These are phyloP conservation scores for Psittacula derbiana DNA, from an alignment of 2,797 vertebrate genomes.

Conservation along the genomic window DNA sequence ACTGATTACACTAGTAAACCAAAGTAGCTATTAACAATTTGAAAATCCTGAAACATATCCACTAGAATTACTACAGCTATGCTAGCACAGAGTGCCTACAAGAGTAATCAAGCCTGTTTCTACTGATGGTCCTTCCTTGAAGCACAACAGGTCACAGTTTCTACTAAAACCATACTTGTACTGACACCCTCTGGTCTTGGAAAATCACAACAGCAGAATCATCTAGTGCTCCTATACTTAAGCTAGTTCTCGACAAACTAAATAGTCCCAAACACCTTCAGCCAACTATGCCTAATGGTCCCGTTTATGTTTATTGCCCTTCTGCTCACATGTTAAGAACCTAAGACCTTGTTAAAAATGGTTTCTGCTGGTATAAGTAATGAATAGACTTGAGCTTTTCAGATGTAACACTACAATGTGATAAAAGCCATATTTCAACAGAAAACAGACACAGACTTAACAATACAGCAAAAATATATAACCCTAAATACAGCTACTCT, in stretches of 20 bases:
- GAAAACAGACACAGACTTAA: not conserved
- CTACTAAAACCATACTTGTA: not conserved
- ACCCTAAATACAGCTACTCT: not conserved
- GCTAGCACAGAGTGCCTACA: not conserved
- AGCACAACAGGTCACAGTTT: not conserved
- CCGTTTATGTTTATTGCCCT: not conserved
- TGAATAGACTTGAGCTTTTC: not conserved
- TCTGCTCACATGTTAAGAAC: not conserved
- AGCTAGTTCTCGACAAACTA: not conserved
- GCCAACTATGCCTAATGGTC: not conserved
- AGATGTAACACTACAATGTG: not conserved
- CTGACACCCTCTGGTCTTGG: conserved; percentile 27
- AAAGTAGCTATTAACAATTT: not conserved
- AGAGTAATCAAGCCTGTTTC: not conserved
- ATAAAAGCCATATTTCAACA: not conserved
- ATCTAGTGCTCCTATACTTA: not conserved
- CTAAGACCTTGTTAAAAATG: not conserved
- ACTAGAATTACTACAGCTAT: not conserved
- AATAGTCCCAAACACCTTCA: not conserved
- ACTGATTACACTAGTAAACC: not conserved
- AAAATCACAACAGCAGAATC: not conserved
- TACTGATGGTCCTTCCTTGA: not conserved
- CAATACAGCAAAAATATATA: not conserved
- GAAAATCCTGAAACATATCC: not conserved
- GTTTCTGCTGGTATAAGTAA: not conserved